These are phyloP conservation scores for Eclectus roratus DNA, from an alignment of 2,113 vertebrate genomes.

Conservation along the genomic window DNA sequence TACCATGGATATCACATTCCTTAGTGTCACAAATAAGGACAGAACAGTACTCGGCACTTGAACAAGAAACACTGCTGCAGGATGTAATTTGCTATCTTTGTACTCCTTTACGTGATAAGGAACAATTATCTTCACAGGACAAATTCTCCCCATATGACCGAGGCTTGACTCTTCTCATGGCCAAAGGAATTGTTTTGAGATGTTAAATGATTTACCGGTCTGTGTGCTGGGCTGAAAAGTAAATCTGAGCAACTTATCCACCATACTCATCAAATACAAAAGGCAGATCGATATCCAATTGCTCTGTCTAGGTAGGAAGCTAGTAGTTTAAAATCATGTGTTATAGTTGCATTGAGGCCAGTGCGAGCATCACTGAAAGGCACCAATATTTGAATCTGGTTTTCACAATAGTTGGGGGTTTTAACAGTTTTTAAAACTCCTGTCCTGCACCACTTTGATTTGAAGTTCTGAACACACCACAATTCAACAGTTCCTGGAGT, in stretches of 20 bases:
- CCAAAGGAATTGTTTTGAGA: neutral
- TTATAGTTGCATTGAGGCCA: fast-evolving
- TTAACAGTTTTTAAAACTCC: neutral
- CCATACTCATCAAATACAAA: neutral
- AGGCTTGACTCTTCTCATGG: neutral
- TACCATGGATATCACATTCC: neutral
- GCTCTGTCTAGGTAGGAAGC: neutral
- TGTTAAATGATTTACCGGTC: neutral
- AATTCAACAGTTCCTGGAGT: neutral
- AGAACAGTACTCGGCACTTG: neutral
- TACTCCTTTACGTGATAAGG: neutral
- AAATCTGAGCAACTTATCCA: neutral
- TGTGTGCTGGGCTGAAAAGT: neutral
- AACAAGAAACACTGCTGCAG: neutral
- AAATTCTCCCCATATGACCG: neutral
- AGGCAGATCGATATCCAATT: neutral
- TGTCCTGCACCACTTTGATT: neutral
- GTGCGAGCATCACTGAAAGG: neutral
- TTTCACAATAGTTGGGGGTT: neutral
- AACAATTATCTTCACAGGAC: neutral
- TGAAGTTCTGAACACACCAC: neutral
- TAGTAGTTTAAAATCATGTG: neutral
- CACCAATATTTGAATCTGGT: neutral
- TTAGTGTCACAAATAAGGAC: neutral
- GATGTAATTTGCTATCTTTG: neutral